Percentiles rank a stretch among this genome's conserved stretches.
These are phyloP conservation scores for Stenchaetothrips biformis DNA, from an alignment of 2,888 invertebrate genomes.

Conservation along the genomic window DNA sequence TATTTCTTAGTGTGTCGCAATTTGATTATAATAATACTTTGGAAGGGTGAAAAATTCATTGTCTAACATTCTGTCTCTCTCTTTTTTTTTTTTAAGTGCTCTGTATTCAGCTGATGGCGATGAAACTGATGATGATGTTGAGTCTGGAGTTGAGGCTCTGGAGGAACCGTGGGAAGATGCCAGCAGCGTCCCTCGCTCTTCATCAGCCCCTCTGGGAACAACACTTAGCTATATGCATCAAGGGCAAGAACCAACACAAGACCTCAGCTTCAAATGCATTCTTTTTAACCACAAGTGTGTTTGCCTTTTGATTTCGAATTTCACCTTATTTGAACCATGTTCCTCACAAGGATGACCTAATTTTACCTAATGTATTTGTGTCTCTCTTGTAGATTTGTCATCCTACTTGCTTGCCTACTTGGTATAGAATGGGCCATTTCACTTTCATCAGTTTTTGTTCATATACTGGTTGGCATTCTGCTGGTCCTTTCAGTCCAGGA, in stretches of 20 bases:
- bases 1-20: neutral
- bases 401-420: neutral
- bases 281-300: neutral
- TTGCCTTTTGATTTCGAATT: conserved; percentile 29
- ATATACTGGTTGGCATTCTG: neutral
- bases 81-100: conserved; percentile 45
- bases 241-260: neutral
- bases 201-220: neutral
- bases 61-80: conserved; percentile 47
- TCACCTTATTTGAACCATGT: neutral
- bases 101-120: conserved; percentile 47
- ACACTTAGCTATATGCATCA: neutral
- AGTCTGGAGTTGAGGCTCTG: conserved; percentile 52
- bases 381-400: neutral
- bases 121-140: conserved; percentile 46
- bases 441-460: neutral
- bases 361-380: neutral
- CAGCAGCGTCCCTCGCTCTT: neutral
- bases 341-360: neutral
- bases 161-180: conserved; percentile 44
- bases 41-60: too few relatives aligned
- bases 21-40: too few relatives aligned
- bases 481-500: neutral
- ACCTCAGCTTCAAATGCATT: neutral
- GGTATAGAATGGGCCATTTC: neutral